These are phyloP conservation scores for Craterocephalus amniculus DNA, from an alignment of 2,797 vertebrate species.

Conservation along the genomic window DNA sequence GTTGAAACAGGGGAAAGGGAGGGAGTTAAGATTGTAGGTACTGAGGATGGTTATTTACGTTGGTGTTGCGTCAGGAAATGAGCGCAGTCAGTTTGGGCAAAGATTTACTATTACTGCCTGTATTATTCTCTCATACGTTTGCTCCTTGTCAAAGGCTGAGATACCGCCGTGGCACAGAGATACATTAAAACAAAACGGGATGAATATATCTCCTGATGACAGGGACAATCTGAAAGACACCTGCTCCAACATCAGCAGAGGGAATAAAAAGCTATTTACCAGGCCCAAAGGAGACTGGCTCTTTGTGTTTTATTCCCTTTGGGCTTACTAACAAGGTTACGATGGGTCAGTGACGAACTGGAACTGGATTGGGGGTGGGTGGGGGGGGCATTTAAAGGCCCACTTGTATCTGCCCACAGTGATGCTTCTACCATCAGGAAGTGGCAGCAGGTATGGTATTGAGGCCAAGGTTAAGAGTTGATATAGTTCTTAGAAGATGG, in stretches of 20 bases:
- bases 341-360: conserved; percentile 57
- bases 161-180: conserved; percentile 36
- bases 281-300: conserved; percentile 23
- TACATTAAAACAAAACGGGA: conserved; percentile 57
- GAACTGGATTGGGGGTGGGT: conserved; percentile 55
- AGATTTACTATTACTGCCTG: conserved; percentile 58
- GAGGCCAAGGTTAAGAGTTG: conserved; percentile 42
- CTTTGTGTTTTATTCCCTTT: conserved; percentile 41
- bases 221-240: conserved; percentile 61
- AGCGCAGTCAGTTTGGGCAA: conserved; percentile 36
- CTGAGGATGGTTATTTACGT: conserved; percentile 47
- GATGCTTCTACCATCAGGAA: conserved; percentile 19
- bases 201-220: conserved; percentile 55
- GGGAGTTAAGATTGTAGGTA: conserved; percentile 8
- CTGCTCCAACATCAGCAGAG: conserved; percentile 41
- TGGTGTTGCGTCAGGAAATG: conserved; percentile 60
- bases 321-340: conserved; percentile 64
- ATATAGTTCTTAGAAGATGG: conserved; percentile 19
- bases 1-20: conserved; percentile 33
- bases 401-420: conserved; percentile 18
- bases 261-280: conserved; percentile 45
- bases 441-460: conserved; percentile 28
- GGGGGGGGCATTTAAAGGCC: conserved; percentile 45
- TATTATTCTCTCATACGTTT: conserved; percentile 51
- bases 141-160: conserved; percentile 51